Conservation (phyloP, 2,113 vertebrate genomes). For the Hirundichthys speculiger region DNA sequence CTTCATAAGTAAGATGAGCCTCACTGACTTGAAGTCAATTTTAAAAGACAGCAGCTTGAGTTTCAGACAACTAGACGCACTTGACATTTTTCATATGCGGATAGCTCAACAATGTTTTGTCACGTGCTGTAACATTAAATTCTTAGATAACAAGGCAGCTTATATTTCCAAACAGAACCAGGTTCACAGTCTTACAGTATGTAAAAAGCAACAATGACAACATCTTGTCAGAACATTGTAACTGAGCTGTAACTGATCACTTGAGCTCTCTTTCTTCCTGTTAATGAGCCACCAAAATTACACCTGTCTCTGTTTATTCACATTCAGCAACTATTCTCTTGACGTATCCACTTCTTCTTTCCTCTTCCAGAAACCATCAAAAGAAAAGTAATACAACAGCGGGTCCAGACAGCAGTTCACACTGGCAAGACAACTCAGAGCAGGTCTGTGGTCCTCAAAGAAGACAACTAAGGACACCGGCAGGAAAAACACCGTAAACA, state of each 20-base stretch:
- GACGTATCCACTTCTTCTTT: slow-evolving; percentile 36
- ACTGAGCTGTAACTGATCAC: too few species aligned
- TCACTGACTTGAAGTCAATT: neutral
- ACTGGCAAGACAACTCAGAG: slow-evolving; percentile 58
- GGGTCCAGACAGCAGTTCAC: slow-evolving; percentile 73
- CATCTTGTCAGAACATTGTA: too few species aligned
- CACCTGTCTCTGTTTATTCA: neutral
- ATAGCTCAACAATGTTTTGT: too few species aligned
- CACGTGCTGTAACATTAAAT: too few species aligned
- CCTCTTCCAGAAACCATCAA: slow-evolving; percentile 71
- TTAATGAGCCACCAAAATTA: too few species aligned
- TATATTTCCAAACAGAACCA: too few species aligned
- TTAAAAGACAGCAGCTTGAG: neutral
- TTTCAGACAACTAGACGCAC: neutral
- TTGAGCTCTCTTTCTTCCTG: too few species aligned
- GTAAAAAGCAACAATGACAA: too few species aligned
- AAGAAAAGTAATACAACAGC: slow-evolving; percentile 72
- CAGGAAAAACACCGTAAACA: slow-evolving; percentile 70
- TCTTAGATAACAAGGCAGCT: too few species aligned
- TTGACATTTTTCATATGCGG: neutral
- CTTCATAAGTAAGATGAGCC: neutral
- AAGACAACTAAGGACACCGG: slow-evolving; percentile 43
- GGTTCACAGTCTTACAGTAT: too few species aligned
- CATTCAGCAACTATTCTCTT: slow-evolving; percentile 7
- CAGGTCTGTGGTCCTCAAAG: accelerated